Evolutionary conservation across 2,888 invertebrate species (phyloP).

Genomic region (Microchrysa polita): DNA sequence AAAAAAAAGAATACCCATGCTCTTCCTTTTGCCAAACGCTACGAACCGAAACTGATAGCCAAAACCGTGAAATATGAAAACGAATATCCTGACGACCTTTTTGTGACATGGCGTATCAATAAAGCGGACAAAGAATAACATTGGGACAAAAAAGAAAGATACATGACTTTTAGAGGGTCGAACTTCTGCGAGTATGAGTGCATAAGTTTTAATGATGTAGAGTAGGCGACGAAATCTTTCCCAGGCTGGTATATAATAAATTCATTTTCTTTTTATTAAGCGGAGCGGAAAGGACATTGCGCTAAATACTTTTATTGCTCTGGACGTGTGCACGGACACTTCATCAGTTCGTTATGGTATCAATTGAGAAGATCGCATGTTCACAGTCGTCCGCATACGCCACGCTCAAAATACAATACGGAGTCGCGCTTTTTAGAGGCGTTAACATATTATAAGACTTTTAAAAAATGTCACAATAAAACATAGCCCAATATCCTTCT

Average conservation of each 20-base stretch:
- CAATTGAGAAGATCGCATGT: neutral
- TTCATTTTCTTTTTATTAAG: conserved; percentile 30
- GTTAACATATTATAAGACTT: conserved; percentile 14
- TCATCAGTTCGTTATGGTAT: conserved; percentile 16
- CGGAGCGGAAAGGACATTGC: conserved; percentile 20
- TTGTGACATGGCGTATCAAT: conserved; percentile 31
- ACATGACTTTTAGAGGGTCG: conserved; percentile 20
- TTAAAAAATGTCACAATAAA: conserved; percentile 30
- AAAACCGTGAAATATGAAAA: conserved; percentile 43
- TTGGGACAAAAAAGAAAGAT: neutral
- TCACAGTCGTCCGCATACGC: neutral
- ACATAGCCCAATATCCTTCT: neutral
- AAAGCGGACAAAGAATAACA: conserved; percentile 35
- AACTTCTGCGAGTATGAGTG: no score
- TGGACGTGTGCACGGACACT: conserved; percentile 22
- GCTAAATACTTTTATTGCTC: conserved; percentile 39
- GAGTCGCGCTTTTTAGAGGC: neutral
- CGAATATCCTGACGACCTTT: conserved; percentile 39
- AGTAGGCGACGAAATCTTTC: conserved; percentile 18
- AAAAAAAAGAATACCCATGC: conserved; percentile 1
- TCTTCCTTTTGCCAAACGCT: conserved; percentile 31
- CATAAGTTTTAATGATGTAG: neutral
- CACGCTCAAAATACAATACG: no score
- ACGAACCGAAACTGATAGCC: conserved; percentile 39
- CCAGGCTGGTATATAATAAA: conserved; percentile 32